These are phyloP conservation scores for Lysiphlebus fabarum DNA, from an alignment of 1,140 invertebrate genomes.

Conservation along the genomic window DNA sequence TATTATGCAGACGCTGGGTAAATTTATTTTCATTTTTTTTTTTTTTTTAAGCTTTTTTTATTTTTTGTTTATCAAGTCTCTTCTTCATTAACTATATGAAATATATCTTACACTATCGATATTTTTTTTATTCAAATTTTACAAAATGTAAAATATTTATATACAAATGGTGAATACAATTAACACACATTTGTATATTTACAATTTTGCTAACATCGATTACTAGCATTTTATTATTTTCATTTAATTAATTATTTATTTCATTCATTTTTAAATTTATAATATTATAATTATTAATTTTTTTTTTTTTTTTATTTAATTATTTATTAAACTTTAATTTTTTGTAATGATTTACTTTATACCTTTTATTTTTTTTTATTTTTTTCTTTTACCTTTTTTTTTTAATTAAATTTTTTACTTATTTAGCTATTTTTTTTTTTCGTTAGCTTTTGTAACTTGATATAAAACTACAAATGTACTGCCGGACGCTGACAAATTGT, in stretches of 20 bases:
- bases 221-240: conserved; percentile 37
- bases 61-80: conserved; percentile 23
- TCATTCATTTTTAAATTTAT: conserved; percentile 15
- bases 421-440: conserved; percentile 29
- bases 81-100: conserved; percentile 40
- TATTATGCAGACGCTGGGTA: conserved; percentile 39
- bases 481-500: conserved; percentile 23
- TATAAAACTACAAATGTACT: conserved; percentile 47
- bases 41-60: conserved; percentile 2
- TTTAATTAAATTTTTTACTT: conserved; percentile 19
- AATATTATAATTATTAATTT: conserved; percentile 24
- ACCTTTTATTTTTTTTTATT: conserved; percentile 22
- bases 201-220: conserved; percentile 46
- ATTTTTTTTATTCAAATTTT: conserved; percentile 30
- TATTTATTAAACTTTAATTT: conserved; percentile 6
- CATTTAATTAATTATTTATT: conserved; percentile 2
- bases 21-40: conserved; percentile 2
- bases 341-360: conserved; percentile 5
- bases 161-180: conserved; percentile 30
- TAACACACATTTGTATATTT: conserved; percentile 33
- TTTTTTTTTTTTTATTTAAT: conserved; percentile 13
- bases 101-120: conserved; percentile 49
- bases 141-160: conserved; percentile 36
- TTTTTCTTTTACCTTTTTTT: conserved; percentile 14
- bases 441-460: conserved; percentile 29